Percentiles rank a stretch among this genome's conserved stretches.
These are phyloP conservation scores for Troides oblongomaculatus DNA, from an alignment of 2,888 invertebrate genomes.

Conservation along the genomic window DNA sequence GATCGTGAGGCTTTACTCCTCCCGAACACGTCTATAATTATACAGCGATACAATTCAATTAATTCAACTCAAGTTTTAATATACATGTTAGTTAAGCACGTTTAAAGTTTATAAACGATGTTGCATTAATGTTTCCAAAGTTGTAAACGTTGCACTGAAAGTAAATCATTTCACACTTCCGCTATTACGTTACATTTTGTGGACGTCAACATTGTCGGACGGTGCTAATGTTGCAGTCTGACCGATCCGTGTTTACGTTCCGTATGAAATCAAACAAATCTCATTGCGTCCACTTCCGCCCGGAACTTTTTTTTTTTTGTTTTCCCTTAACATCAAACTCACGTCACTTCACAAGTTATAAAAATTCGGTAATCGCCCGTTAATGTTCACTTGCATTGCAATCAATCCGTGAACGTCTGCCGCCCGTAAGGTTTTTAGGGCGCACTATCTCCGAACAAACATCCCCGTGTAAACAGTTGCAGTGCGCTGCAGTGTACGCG, in stretches of 20 bases:
- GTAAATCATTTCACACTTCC: slow-evolving; percentile 68
- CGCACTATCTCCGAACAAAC: slow-evolving; percentile 72
- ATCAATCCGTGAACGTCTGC: slow-evolving; percentile 50
- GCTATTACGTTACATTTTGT: slow-evolving; percentile 51
- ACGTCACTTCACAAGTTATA: slow-evolving; percentile 51
- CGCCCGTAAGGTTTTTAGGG: slow-evolving; percentile 49
- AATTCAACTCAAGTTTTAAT: background rate
- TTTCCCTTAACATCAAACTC: slow-evolving; percentile 44
- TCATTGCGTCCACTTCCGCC: slow-evolving; percentile 62
- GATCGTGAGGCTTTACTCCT: background rate
- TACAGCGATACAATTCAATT: background rate
- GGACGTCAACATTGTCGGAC: slow-evolving; percentile 50
- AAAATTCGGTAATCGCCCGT: slow-evolving; percentile 35
- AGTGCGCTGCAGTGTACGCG: slow-evolving; percentile 52
- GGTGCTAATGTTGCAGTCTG: slow-evolving; percentile 59
- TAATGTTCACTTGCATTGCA: slow-evolving; percentile 55
- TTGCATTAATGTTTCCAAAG: slow-evolving; percentile 42
- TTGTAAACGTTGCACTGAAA: slow-evolving; percentile 55
- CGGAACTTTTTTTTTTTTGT: slow-evolving; percentile 23
- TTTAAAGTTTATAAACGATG: slow-evolving; percentile 2
- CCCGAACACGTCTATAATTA: background rate
- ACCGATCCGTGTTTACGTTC: slow-evolving; percentile 69
- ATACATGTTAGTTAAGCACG: background rate
- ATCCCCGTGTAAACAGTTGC: slow-evolving; percentile 63
- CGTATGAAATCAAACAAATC: slow-evolving; percentile 64